A percentile compares a stretch with the other conserved stretches of the same genome.
Evolutionary conservation across 2,797 vertebrate genomes (phyloP).

Genomic region (Rhincodon typus): DNA sequence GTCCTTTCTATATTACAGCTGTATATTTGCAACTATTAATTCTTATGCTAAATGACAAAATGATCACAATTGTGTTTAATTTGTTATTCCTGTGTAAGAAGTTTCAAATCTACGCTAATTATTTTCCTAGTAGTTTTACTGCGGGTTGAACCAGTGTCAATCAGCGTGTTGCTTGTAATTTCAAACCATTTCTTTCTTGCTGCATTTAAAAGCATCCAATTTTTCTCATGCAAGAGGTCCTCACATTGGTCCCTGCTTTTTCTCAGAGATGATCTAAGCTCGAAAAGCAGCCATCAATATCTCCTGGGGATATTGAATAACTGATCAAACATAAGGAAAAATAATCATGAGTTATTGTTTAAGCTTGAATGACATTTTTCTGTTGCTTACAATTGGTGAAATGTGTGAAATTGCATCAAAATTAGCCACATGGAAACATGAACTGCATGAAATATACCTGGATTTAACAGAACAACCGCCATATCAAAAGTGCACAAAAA

Average conservation of each 20-base stretch:
- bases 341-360: background rate
- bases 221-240: background rate
- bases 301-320: background rate
- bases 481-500: background rate
- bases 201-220: background rate
- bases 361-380: background rate
- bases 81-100: background rate
- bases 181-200: background rate
- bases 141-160: too few species aligned
- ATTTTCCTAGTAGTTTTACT: background rate
- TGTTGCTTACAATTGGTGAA: background rate
- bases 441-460: background rate
- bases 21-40: background rate
- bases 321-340: background rate
- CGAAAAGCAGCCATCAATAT: background rate
- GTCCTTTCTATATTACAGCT: background rate
- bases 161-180: background rate
- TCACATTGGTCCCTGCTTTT: background rate
- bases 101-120: background rate
- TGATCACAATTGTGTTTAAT: background rate
- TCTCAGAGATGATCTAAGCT: background rate
- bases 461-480: background rate
- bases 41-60: background rate
- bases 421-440: background rate
- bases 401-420: background rate